Evolutionary conservation across 2,113 vertebrate genomes (phyloP), one percentile per base, ranked within the genome.

Genomic region (Tapirus terrestris): DNA sequence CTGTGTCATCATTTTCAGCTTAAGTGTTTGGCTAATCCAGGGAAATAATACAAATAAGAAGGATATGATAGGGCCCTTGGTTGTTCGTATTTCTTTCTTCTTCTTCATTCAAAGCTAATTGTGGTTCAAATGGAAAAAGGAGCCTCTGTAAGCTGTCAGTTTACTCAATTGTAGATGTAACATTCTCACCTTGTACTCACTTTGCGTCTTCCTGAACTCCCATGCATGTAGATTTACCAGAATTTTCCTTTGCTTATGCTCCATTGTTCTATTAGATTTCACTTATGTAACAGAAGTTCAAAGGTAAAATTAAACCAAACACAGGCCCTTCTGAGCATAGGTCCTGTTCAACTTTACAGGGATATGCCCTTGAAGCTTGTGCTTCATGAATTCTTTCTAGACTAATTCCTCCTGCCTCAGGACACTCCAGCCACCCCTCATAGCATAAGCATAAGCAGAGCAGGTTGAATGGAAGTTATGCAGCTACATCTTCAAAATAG

Each of bases 221-320:
- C 17, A 39, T 39, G 29, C 16, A 33, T 6, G 0, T 61, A 84
- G 60, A 45, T 48, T 82, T 65, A 48, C 31, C 65, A 48, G 48
- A 45, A 93, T 76, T 89, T 33, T 93, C 51, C 43, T 93, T n/a
- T 39, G 51, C 18, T 88, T 67, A 56, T 6, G 17, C 27, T n/a
- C 27, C 23, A 61, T 43, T 43, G 9, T 61, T 84, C 4, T 29
- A 45, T 33, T 39, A 58, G 25, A 63, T n/a, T 93, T 96, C 61
- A 88, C 8, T 53, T 73, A 89, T 1, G 31, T 45, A 45, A 51
- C 21, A 68, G 58, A 76, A 65, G 20, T 94, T 97, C 43, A 80
- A 92, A 95, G 81, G 65, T 61, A 79, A 96, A 81, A 43, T 84
- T 65, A 51, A 79, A 81, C 17, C n/a, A 13, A 43, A 60, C 10